Evolutionary conservation across 2,797 vertebrate species (phyloP), one percentile per base, ranked within the genome.

Genomic region (Myiotriccus ornatus): DNA sequence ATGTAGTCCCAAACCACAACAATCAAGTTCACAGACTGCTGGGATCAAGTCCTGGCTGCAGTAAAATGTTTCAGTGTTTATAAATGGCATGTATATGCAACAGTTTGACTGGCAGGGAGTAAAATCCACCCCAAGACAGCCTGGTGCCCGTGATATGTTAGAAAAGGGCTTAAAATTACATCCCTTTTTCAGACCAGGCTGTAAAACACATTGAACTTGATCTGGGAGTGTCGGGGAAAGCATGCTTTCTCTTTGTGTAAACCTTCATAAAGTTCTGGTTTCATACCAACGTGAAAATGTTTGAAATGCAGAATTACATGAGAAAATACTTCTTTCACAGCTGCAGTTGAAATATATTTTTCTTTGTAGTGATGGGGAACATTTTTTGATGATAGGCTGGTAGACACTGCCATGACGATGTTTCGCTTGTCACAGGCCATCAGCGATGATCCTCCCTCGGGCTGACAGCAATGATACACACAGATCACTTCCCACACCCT

Each of bases 391-490:
- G 76, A 52, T 60, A 74, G 73, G 52, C 20, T 64, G 30, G 62
- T 49, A 49, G 22, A 82, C 49, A 81, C 27, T 88, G 49, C 53
- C 0, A 1, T 44, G 62, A 86, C 71, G 81, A 93, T 52, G 30
- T 80, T 93, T 80, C 2, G 2, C 76, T 94, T 93, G 92, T 91
- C 80, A 78, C 32, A 94, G 92, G 53, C 79, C 88, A 80, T 83
- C 23, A 16, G 34, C 47, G 28, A 23, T 83, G 56, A 93, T 94
- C 44, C 35, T 93, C 50, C 75, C 52, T 63, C 0, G 1, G 87
- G 63, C 55, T 92, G 78, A 67, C 75, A 70, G 87, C 87, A 84
- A 35, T 65, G 87, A 63, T 80, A 37, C 5, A 9, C 71, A 34
- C 60, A 87, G 60, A 81, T 93, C 44, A 12, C 76, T 90, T 88